A percentile compares a stretch with the other conserved stretches of the same genome.
These are phyloP conservation scores for Agapornis roseicollis DNA, from an alignment of 2,113 vertebrate genomes.

Conservation along the genomic window DNA sequence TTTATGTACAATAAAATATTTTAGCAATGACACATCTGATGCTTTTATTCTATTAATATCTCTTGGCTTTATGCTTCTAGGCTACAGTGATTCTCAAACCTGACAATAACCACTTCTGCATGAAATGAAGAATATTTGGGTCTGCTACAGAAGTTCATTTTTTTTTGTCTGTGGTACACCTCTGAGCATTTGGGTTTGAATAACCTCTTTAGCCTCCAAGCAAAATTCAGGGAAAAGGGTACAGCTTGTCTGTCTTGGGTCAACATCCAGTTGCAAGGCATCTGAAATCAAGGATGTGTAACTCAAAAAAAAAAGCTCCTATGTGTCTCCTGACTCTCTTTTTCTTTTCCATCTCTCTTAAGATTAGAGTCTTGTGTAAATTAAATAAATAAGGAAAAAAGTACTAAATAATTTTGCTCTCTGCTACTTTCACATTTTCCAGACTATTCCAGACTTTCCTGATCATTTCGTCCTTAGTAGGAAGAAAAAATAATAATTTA, in stretches of 20 bases:
- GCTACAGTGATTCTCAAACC: neutral
- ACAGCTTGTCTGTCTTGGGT: neutral
- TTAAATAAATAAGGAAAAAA: neutral
- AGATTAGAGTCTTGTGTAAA: neutral
- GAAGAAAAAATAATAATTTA: neutral
- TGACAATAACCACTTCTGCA: neutral
- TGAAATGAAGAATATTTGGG: neutral
- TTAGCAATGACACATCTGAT: neutral
- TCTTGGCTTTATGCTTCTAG: neutral
- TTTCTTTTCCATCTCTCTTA: neutral
- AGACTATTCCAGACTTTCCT: neutral
- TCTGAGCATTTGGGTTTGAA: neutral
- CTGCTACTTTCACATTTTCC: neutral
- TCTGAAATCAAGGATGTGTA: neutral
- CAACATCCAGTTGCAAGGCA: neutral
- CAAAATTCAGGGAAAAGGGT: neutral
- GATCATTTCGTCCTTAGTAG: neutral
- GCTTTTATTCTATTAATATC: neutral
- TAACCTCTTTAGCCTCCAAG: neutral
- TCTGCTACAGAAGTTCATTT: neutral
- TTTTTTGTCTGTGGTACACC: neutral
- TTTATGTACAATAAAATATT: neutral
- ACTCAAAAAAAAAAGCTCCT: accelerated
- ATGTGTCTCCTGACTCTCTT: neutral
- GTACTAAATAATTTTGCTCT: neutral